Conservation (phyloP, 2,888 invertebrate genomes). For the Calliopum simillimum region DNA sequence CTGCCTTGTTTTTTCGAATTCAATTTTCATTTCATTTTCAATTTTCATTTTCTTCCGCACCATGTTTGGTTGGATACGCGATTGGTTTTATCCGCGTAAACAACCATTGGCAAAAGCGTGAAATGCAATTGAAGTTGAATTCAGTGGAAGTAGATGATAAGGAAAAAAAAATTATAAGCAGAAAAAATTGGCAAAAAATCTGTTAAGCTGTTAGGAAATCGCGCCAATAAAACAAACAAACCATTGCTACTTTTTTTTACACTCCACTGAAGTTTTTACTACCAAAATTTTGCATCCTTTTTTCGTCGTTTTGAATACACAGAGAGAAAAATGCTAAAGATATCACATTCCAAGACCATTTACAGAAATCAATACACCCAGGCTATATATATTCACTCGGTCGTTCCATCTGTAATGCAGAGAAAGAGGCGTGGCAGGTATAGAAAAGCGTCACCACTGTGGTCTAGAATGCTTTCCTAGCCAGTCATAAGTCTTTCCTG, state of each 20-base stretch:
- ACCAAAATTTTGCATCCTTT: neutral
- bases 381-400: too few relatives aligned
- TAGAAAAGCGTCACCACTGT: too few relatives aligned
- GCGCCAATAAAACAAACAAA: conserved; percentile 24
- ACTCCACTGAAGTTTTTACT: neutral
- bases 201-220: conserved; percentile 45
- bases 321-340: too few relatives aligned
- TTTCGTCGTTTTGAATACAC: too few relatives aligned
- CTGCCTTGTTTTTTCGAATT: neutral
- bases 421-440: too few relatives aligned
- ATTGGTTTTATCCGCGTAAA: conserved; percentile 59
- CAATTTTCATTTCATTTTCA: conserved; percentile 23
- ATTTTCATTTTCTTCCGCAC: conserved; percentile 45
- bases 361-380: too few relatives aligned
- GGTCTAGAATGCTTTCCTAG: too few relatives aligned
- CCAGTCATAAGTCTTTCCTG: too few relatives aligned
- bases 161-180: conserved; percentile 49
- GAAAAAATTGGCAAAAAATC: conserved; percentile 47
- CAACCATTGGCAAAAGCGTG: conserved; percentile 51
- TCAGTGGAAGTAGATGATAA: too few relatives aligned
- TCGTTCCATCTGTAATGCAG: too few relatives aligned
- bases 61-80: conserved; percentile 24
- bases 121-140: conserved; percentile 57
- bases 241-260: neutral
- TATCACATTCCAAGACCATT: too few relatives aligned